Evolutionary conservation across 2,113 vertebrate genomes (phyloP).

Genomic region (Onychorhynchus coronatus): DNA sequence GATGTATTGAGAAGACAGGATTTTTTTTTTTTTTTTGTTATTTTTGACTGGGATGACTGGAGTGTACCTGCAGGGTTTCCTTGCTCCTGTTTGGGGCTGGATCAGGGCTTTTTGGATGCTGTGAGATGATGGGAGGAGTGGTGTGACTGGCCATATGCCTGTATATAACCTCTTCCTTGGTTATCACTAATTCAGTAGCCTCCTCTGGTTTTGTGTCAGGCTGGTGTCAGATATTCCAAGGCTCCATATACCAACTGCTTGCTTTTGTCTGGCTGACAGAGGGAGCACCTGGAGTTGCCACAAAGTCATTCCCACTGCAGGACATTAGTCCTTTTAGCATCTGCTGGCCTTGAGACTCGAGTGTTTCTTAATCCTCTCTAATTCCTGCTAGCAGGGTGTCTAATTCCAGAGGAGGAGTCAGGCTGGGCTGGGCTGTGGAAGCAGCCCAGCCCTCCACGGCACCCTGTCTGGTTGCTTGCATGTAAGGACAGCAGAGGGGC

Average conservation of each 20-base stretch:
- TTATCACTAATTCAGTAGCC: conserved; percentile 47
- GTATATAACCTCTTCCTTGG: background rate
- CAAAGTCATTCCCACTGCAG: background rate
- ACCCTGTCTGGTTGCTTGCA: background rate
- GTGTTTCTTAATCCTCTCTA: background rate
- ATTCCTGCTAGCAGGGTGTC: too few relatives aligned
- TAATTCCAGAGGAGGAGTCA: background rate
- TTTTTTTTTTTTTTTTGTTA: background rate
- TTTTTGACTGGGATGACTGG: background rate
- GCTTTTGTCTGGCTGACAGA: background rate
- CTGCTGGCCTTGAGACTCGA: background rate
- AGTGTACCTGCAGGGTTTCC: background rate
- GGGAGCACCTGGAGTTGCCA: background rate
- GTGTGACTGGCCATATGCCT: background rate
- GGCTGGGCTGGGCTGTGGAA: background rate
- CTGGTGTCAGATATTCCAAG: background rate
- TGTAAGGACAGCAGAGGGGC: background rate
- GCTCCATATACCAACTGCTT: background rate
- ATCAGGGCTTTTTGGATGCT: background rate
- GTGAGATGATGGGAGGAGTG: background rate
- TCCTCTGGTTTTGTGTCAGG: background rate
- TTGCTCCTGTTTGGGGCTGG: background rate
- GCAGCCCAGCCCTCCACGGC: background rate
- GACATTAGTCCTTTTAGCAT: background rate
- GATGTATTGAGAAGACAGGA: background rate